phyloP scores from a whole-genome alignment of 2,113 vertebrate species.

The Bos javanicus region DNA sequence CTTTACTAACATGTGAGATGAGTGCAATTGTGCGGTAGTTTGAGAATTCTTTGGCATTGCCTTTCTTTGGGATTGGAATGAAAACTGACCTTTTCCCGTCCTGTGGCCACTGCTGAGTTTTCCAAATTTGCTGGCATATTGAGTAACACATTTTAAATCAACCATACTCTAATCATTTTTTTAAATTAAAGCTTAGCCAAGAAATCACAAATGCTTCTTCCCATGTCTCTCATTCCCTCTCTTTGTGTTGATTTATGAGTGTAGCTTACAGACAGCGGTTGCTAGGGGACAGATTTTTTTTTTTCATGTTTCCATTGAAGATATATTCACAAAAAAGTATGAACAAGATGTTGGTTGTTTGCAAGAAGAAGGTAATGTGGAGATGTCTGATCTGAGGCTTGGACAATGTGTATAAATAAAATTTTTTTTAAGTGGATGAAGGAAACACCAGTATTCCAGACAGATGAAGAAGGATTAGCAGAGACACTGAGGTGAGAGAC shows the following conservation, averaged over 20 bases:
- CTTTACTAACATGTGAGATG: too few relatives aligned
- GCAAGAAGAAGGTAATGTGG: neutral
- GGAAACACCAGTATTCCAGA: neutral
- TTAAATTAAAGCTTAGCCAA: neutral
- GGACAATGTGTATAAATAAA: neutral
- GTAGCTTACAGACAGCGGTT: conserved; percentile 1
- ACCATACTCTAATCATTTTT: neutral
- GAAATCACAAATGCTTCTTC: neutral
- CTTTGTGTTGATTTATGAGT: conserved; percentile 20
- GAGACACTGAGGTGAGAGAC: neutral
- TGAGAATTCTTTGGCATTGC: too few relatives aligned
- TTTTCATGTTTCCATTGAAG: neutral
- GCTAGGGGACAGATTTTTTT: conserved; percentile 24
- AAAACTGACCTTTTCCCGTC: too few relatives aligned
- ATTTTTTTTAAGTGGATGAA: neutral
- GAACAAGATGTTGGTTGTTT: neutral
- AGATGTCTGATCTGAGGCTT: neutral
- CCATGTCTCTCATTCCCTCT: neutral
- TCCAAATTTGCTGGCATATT: too few relatives aligned
- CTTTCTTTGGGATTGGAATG: too few relatives aligned
- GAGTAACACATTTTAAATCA: neutral
- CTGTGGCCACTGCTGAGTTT: too few relatives aligned
- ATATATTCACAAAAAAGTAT: neutral
- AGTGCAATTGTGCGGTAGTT: too few relatives aligned
- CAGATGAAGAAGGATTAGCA: neutral